Conservation (phyloP, 2,797 vertebrate genomes). For the Syncerus caffer region DNA sequence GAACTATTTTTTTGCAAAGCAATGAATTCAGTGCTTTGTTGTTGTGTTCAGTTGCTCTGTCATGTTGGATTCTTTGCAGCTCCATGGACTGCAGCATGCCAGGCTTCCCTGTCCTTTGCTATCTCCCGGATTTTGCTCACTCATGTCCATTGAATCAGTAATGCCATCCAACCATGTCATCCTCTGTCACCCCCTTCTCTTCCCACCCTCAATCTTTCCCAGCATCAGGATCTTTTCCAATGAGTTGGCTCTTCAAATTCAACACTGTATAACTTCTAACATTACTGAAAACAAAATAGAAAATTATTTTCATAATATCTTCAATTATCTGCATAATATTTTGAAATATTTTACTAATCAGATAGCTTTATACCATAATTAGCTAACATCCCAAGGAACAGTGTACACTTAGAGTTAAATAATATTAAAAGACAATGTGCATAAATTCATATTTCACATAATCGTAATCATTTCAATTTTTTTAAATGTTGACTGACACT, state of each 20-base stretch:
- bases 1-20: neutral
- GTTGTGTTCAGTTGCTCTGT: neutral
- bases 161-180: neutral
- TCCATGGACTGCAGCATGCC: neutral
- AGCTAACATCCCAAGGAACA: neutral
- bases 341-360: conserved; percentile 9
- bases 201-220: neutral
- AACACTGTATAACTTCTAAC: neutral
- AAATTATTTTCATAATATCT: conserved; percentile 6
- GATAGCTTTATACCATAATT: neutral
- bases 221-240: neutral
- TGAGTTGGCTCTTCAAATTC: neutral
- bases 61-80: neutral
- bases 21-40: neutral
- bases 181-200: neutral
- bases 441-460: conserved; percentile 2
- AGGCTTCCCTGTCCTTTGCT: neutral
- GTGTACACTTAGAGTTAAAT: neutral
- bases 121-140: neutral
- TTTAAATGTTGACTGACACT: neutral
- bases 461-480: conserved; percentile 6
- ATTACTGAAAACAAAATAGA: conserved; percentile 7
- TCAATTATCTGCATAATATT: neutral
- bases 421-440: neutral
- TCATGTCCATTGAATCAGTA: neutral